Evolutionary conservation across 1,140 invertebrate species (phyloP).

Genomic region (Xylocopa sonorina): DNA sequence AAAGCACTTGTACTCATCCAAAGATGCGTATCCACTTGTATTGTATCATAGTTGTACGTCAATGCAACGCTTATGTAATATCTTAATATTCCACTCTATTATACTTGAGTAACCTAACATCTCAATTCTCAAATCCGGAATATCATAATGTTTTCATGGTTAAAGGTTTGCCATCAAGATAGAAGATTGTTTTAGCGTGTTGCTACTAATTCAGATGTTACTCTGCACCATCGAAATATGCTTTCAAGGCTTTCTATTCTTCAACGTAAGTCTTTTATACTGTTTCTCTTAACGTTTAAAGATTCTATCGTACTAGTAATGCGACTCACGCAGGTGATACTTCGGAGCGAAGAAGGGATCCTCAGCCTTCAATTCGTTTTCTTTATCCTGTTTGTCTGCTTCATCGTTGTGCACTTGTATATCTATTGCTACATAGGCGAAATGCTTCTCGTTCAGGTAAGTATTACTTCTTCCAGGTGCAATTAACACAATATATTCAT

Average conservation of each 20-base stretch:
- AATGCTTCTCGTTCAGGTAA: slow-evolving; percentile 44
- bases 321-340: background rate
- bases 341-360: slow-evolving; percentile 5
- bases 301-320: background rate
- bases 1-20: no score
- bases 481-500: slow-evolving; percentile 16
- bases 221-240: slow-evolving; percentile 52
- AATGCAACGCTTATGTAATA: background rate
- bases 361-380: background rate
- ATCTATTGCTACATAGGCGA: slow-evolving; percentile 61
- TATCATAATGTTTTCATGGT: background rate
- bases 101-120: no score
- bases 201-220: slow-evolving; percentile 52
- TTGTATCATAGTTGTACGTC: no score
- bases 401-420: slow-evolving; percentile 42
- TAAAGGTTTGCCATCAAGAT: slow-evolving; percentile 41
- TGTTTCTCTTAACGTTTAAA: background rate
- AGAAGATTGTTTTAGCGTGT: slow-evolving; percentile 53
- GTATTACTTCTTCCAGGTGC: background rate
- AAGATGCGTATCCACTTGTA: no score
- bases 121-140: no score
- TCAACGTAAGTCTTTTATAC: slow-evolving; percentile 27
- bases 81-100: background rate
- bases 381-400: slow-evolving; percentile 38
- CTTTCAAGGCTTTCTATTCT: slow-evolving; percentile 50